Percentiles rank a stretch among this genome's conserved stretches.
phyloP scores from a whole-genome alignment of 2,888 invertebrate species.

The Scotopteryx bipunctaria region DNA sequence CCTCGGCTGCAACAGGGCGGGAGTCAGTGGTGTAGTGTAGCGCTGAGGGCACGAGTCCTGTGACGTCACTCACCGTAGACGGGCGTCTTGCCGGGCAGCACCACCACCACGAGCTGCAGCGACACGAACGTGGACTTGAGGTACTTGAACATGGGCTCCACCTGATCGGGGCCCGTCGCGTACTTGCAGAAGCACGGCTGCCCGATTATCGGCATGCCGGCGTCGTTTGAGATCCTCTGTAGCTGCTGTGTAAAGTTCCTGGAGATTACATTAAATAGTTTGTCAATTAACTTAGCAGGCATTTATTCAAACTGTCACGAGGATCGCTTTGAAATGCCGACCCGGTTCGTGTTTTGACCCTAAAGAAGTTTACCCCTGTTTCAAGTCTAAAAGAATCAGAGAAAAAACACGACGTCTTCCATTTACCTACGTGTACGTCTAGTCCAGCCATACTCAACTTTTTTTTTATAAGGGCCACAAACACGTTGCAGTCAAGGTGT shows the following conservation, averaged over 20 bases:
- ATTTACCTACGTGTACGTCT: too few species aligned
- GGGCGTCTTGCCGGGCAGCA: constrained; percentile 99
- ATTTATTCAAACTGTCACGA: too few species aligned
- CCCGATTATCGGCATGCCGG: constrained; percentile 99
- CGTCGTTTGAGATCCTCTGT: constrained; percentile 99
- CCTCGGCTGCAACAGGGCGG: constrained; percentile 89
- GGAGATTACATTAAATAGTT: constrained; percentile 19
- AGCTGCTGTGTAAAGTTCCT: constrained; percentile 98
- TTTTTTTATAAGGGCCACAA: too few species aligned
- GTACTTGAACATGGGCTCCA: constrained; percentile 99
- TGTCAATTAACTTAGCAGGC: too few species aligned
- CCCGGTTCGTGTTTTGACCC: too few species aligned
- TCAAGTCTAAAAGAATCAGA: too few species aligned
- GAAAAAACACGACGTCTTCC: too few species aligned
- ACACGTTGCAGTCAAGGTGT: too few species aligned
- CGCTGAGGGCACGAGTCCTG: too few species aligned
- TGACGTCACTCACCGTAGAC: constrained; percentile 92
- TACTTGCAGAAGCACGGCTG: constrained; percentile 99
- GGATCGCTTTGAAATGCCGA: too few species aligned
- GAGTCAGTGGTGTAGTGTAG: not conserved
- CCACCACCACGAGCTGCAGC: constrained; percentile 98
- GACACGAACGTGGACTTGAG: constrained; percentile 98
- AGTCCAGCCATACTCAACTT: too few species aligned
- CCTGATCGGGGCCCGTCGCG: constrained; percentile 99
- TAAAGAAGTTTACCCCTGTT: too few species aligned